Conservation (phyloP, 2,797 vertebrate genomes). For the Hippopotamyrus pictus region DNA sequence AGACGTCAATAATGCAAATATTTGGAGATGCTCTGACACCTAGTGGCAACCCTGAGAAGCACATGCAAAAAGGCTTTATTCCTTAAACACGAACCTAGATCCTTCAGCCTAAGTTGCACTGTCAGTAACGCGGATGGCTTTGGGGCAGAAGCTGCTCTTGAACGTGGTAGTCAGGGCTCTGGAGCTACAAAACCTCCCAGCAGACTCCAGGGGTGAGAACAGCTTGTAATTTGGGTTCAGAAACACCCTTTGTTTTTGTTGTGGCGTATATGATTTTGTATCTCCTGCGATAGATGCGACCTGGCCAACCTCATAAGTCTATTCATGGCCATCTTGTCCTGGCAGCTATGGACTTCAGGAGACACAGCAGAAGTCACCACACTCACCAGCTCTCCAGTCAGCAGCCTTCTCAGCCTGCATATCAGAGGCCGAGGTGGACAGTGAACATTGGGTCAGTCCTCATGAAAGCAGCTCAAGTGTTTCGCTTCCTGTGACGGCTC, state of each 20-base stretch:
- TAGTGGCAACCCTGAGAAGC: slow-evolving; percentile 41
- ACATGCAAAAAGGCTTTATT: slow-evolving; percentile 13
- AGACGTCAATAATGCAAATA: slow-evolving; percentile 28
- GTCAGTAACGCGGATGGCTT: background rate
- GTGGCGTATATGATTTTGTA: background rate
- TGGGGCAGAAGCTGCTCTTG: background rate
- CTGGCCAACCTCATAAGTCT: background rate
- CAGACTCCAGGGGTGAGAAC: background rate
- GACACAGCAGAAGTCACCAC: background rate
- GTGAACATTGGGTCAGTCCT: background rate
- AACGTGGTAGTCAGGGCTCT: background rate
- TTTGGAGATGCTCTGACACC: slow-evolving; percentile 52
- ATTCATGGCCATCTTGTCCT: background rate
- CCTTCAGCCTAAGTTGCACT: background rate
- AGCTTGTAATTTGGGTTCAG: background rate
- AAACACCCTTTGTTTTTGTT: background rate
- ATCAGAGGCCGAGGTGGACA: background rate
- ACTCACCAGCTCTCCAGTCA: background rate
- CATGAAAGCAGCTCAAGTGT: background rate
- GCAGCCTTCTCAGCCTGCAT: background rate
- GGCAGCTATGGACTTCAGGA: background rate
- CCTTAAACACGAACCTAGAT: background rate
- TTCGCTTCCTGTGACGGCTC: background rate
- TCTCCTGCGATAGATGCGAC: background rate
- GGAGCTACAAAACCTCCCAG: background rate